Evolutionary conservation across 2,888 invertebrate species (phyloP), one percentile per base, ranked within the genome.

Genomic region (Scaptomyza polygonia): DNA sequence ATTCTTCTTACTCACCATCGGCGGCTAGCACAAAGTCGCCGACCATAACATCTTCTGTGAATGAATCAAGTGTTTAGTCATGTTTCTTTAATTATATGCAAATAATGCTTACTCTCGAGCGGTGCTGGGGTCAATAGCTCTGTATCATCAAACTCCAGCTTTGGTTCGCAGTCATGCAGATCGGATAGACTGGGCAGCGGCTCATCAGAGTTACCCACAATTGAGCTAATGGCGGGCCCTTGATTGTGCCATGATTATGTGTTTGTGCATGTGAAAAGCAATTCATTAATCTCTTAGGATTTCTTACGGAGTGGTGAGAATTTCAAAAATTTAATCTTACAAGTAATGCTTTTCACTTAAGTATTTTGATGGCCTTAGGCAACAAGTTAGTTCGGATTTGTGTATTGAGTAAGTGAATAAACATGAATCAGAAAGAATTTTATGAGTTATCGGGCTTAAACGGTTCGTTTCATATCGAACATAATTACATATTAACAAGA

Each of bases 131-230:
- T 94, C 86, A 94, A 94, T 62, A 97, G 92, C 92, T 98, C 98
- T 12, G 97, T 96, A 92, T 98, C 98, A 93, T 99, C 98, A 93
- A 98, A 98, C 92, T 98, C 98, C 90, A 98, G 93, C 92, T 97
- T 96, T 12, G 98, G 98, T 91, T 99, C 98, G 91, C 97, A 97
- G 92, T 98, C 98, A 90, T 97, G 97, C 90, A 95, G 95, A 92
- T 97, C 97, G 32, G 97, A 97, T 65, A 97, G 93, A 92, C 97
- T 97, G 53, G 97, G 96, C 91, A 96, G 95, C 8, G 95, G 94
- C 88, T 97, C 97, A 72, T 97, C 96, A 64, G 93, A 92, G 77
- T 94, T 93, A 67, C 91, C 91, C 66, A 92, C 90, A 71, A 91
- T 81, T 68, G 90, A 69, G 87, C 88, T 92, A 66, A 91, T 90